Evolutionary conservation across 2,797 vertebrate genomes (phyloP), one percentile per base, ranked within the genome.

Genomic region (Smutsia temminckii): DNA sequence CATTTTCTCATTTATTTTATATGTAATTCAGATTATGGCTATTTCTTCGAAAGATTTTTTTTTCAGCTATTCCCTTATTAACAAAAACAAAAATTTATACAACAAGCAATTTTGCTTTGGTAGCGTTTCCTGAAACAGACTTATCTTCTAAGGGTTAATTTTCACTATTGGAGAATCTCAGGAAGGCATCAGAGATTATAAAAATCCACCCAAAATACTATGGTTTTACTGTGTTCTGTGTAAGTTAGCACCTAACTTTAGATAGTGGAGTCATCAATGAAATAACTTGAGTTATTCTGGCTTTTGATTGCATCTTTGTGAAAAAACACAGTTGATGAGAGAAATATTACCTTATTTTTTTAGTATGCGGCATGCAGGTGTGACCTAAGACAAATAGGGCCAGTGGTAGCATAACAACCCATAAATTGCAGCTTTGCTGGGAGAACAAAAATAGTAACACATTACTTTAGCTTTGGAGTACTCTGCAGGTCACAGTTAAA

Each of bases 261-360:
- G 46, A 46, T 46, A 46, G 0, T 75, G 51, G 23, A 32, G 49
- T 49, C 6, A 83, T 68, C 29, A 66, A 0, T 84, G n/a, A 80
- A 46, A 55, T 6, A 83, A 46, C 42, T 88, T 3, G 32, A 64
- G 18, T 49, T 84, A 27, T 59, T 95, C 86, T 84, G 51, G 10
- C 17, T 79, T 96, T 63, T 80, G 57, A 77, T 64, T 81, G 29
- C 32, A 61, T 85, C 34, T 91, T 69, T 95, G 18, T 90, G 40
- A 74, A 25, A 91, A 57, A 29, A 49, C 16, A 83, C 20, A 20
- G 27, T 96, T 55, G 25, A 55, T 72, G 80, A 95, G 20, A 25
- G 77, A 87, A 80, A 69, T 90, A 53, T 14, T 49, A 80, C 29
- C 29, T 61, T 77, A 32, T 64, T 69, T 93, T 93, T 27, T 69